Evolutionary conservation across 2,113 vertebrate genomes (phyloP), one percentile per base, ranked within the genome.

Genomic region (Macquaria ambigua): DNA sequence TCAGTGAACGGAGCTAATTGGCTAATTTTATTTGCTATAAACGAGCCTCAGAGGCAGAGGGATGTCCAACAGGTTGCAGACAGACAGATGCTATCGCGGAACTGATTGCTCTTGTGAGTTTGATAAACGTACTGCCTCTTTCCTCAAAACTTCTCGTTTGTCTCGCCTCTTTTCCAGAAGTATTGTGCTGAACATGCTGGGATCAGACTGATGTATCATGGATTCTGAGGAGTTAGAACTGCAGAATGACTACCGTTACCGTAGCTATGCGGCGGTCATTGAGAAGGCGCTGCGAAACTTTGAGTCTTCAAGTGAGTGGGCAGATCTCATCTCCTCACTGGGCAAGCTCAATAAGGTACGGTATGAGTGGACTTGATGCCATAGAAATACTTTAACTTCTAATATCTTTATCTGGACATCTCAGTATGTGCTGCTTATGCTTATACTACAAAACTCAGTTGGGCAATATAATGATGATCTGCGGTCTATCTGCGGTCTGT

Each of bases 281-380:
- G 98, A 99, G 87, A 99, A 99, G 93, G 98, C 98, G 15, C 92
- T 99, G 84, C 96, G 98, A 76, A 99, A 98, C 93, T 99, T 99
- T 77, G 98, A 99, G 82, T 99, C 98, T 3, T 99, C 98, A 0
- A 99, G 96, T 11, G 98, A 99, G 90, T 99, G 98, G 98, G 98
- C 98, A 0, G 98, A 99, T 90, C 98, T 99, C 43, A 99, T 99
- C 85, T 99, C 98, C 28, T 99, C 98, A 5, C 96, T 99, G 81
- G 98, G 98, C 70, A 99, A 99, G 84, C 98, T 99, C 89, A 99
- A 98, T 83, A 99, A 99, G 98, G 98, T 99, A 96, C 18, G 9
- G 53, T 56, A 11, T 52, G 67, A 53, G 5, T 34, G 16, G 34
- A 20, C 21, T n/a, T 25, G n/a, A 64, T 52, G 46, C 9, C 5